Base-by-base conservation (phyloP, 2,888 invertebrate genomes). In the Lymantria monacha region DNA sequence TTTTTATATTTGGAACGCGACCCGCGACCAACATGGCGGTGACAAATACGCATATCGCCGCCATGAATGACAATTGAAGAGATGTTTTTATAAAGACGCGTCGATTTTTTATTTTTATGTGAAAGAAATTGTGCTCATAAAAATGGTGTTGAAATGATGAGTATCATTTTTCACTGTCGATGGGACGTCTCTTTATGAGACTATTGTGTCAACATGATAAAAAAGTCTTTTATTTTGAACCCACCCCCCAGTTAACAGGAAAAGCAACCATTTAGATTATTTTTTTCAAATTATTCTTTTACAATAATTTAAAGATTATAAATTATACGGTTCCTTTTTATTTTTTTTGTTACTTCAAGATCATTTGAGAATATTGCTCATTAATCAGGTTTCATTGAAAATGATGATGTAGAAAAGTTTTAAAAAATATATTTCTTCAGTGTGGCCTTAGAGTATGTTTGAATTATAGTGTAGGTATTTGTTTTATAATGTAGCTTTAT, bases 31-130 rank as follows among this genome's bases (percentile, higher is more conserved):
- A 76, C 82, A 85, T 75, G 81, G 74, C 79, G 82, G 86, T 91
- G 91, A 92, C 92, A 92, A 92, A 92, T 91, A 91, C 87, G 85
- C 87, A 79, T 70, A 59, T 71, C 83, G 83, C 84, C 74, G 89
- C 83, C 82, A 92, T 92, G 91, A 91, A 92, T 92, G 91, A 91
- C 90, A 92, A 92, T 91, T 84, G 83, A 85, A 85, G 86, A 84
- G 87, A 90, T 89, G 87, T 88, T 91, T 89, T 89, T 87, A 85
- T 88, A 89, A 89, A 87, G 89, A 89, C 72, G 71, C 68, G 51
- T 70, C 84, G 84, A 84, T 85, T 85, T 84, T 41, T 86, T 84
- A 83, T 87, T 87, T 90, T 90, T 87, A 89, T 89, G 82, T 79
- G 85, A 88, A 89, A 90, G 88, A 87, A 88, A 91, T 90, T 88